These are phyloP conservation scores for Phoxinus phoxinus DNA, from an alignment of 2,113 vertebrate genomes.

Conservation along the genomic window DNA sequence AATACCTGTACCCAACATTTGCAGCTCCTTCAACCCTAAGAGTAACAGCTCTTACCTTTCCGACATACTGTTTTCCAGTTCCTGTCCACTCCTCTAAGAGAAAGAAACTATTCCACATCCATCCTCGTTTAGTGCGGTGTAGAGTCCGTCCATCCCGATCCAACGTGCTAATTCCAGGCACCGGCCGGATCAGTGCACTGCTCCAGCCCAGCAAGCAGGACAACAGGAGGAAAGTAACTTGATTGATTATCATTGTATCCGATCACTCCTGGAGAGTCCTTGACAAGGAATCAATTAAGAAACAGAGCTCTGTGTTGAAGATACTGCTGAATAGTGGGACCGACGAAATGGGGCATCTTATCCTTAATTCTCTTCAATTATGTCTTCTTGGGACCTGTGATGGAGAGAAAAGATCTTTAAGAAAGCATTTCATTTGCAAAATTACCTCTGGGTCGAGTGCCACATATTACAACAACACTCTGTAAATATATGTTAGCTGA, in stretches of 20 bases:
- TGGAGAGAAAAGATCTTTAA: conserved; percentile 47
- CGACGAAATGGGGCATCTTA: conserved; percentile 75
- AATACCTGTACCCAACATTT: no score
- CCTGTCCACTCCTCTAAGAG: conserved; percentile 95
- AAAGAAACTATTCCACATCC: conserved; percentile 99
- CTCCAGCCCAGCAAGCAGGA: conserved; percentile 69
- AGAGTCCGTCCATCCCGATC: conserved; percentile 80
- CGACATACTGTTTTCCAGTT: conserved; percentile 93
- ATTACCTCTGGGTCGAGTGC: neutral
- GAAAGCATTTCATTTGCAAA: neutral
- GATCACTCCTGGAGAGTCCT: conserved; percentile 60
- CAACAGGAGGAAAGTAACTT: conserved; percentile 67
- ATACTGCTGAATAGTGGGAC: conserved; percentile 63
- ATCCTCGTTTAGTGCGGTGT: conserved; percentile 90
- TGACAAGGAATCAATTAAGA: conserved; percentile 67
- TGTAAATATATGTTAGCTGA: neutral
- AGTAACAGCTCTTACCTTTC: conserved; percentile 86
- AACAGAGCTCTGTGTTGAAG: conserved; percentile 59
- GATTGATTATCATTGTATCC: conserved; percentile 78
- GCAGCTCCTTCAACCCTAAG: no score
- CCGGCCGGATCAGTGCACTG: conserved; percentile 67
- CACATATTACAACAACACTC: neutral
- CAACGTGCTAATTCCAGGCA: conserved; percentile 72
- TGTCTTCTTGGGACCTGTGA: conserved; percentile 40
- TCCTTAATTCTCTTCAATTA: conserved; percentile 49